Evolutionary conservation across 2,888 invertebrate species (phyloP).

Genomic region (Rhamphomyia laevipes): DNA sequence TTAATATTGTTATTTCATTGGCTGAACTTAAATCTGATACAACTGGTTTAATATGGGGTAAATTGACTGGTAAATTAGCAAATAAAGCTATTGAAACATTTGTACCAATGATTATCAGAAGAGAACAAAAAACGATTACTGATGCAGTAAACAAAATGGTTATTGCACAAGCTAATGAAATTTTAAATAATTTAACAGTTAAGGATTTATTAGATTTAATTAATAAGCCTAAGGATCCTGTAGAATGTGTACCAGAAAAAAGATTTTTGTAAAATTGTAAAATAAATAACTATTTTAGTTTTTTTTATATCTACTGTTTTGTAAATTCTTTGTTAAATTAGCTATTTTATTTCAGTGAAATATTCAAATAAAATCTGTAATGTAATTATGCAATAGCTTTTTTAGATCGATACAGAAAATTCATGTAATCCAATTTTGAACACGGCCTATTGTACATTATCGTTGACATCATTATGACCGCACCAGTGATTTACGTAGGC

Average conservation of each 20-base stretch:
- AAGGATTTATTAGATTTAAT: slow-evolving; percentile 5
- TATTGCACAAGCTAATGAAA: not conserved
- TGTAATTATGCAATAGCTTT: too few species aligned
- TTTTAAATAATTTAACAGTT: slow-evolving; percentile 3
- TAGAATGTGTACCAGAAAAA: not conserved
- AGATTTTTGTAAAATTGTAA: too few species aligned
- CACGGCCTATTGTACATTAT: too few species aligned
- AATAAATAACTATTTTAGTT: too few species aligned
- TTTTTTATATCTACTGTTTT: too few species aligned
- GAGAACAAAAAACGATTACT: not conserved
- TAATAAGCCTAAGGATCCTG: not conserved
- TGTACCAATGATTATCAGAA: not conserved
- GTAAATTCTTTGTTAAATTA: too few species aligned
- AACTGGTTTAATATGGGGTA: slow-evolving; percentile 20
- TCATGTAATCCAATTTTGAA: too few species aligned
- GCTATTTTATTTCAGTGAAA: too few species aligned
- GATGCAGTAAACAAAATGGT: not conserved
- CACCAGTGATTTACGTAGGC: too few species aligned
- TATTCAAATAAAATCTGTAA: too few species aligned
- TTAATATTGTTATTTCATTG: slow-evolving; percentile 21
- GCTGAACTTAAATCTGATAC: slow-evolving; percentile 25
- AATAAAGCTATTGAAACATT: slow-evolving; percentile 7
- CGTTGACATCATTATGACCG: too few species aligned
- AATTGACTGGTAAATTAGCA: not conserved
- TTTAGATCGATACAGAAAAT: too few species aligned